Base-by-base conservation (phyloP, 2,888 invertebrate genomes). In the Drosophila putrida region DNA sequence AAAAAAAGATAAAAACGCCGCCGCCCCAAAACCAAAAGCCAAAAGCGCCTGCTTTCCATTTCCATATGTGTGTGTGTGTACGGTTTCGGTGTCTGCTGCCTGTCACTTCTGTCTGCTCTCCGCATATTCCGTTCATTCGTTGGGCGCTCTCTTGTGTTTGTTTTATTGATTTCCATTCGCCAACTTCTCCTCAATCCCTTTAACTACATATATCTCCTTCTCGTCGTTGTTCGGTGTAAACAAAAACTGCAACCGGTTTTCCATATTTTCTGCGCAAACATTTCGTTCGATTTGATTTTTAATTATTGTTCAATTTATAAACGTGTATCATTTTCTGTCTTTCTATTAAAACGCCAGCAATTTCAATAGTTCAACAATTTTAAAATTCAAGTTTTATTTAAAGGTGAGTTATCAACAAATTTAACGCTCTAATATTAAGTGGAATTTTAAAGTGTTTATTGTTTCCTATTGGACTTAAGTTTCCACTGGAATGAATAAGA, bases 231-330 rank as follows among this genome's bases (percentile, higher is more conserved):
- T 68, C 65, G 53, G 33, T 61, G 68, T 75, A 71, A 78, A 63
- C 68, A 73, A 80, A 86, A 83, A 80, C 54, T 71, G 70, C 66
- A 84, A 82, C 81, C 81, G 81, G 81, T 82, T 82, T 75, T 51
- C 2, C 20, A 20, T 41, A 46, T 49, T 55, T 62, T 58, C 59
- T 60, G 60, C 58, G 71, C 68, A 72, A 71, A 66, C 62, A 64
- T 68, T 65, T 60, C 38, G 41, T 73, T 33, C 33, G 50, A 27
- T 59, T 41, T 51, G 35, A 8, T 57, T 51, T 39, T 73, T 53
- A 11, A 55, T 61, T 65, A 50, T 67, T 47, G 55, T 60, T 51
- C 41, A 33, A 41, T 54, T 55, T 8, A 20, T 49, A 41, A 43
- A 36, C 27, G 51, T 50, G 55, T 65, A 20, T 27, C 44, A 60